These are phyloP conservation scores for Tenthredo distinguenda DNA, from an alignment of 2,888 invertebrate genomes.

Conservation along the genomic window DNA sequence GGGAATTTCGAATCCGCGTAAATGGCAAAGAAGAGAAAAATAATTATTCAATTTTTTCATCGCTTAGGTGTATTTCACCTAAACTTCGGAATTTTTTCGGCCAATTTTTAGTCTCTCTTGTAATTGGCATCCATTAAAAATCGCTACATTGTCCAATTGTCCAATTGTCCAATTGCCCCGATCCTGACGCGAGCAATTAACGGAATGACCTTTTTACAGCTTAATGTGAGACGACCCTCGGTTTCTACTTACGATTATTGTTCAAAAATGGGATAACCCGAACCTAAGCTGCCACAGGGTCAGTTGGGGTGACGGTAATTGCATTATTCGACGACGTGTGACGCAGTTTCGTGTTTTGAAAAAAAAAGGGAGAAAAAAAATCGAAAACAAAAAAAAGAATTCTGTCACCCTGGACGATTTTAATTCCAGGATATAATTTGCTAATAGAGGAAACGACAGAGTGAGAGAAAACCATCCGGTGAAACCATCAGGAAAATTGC, in stretches of 20 bases:
- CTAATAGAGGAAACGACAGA: not conserved
- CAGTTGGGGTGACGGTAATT: not conserved
- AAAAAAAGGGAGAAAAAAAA: not conserved
- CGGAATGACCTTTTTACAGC: not conserved
- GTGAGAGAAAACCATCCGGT: not conserved
- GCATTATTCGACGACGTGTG: slow-evolving; percentile 39
- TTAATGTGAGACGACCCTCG: not conserved
- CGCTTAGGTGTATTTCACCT: not conserved
- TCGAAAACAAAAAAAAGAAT: not conserved
- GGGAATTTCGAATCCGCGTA: not conserved
- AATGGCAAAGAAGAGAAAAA: not conserved
- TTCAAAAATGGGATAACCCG: not conserved
- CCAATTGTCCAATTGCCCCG: not conserved
- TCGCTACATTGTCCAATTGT: not conserved
- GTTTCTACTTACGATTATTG: slow-evolving; percentile 24
- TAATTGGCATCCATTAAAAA: not conserved
- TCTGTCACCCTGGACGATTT: not conserved
- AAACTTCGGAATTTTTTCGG: not conserved
- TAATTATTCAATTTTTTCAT: not conserved
- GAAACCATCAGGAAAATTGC: slow-evolving; percentile 32
- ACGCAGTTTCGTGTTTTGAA: slow-evolving; percentile 7
- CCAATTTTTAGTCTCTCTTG: not conserved
- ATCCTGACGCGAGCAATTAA: not conserved
- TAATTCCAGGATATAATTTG: not conserved
- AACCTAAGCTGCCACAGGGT: not conserved